Evolutionary conservation across 2,888 invertebrate genomes (phyloP), one percentile per base, ranked within the genome.

Genomic region (Gastracanthus pulcherrimus): DNA sequence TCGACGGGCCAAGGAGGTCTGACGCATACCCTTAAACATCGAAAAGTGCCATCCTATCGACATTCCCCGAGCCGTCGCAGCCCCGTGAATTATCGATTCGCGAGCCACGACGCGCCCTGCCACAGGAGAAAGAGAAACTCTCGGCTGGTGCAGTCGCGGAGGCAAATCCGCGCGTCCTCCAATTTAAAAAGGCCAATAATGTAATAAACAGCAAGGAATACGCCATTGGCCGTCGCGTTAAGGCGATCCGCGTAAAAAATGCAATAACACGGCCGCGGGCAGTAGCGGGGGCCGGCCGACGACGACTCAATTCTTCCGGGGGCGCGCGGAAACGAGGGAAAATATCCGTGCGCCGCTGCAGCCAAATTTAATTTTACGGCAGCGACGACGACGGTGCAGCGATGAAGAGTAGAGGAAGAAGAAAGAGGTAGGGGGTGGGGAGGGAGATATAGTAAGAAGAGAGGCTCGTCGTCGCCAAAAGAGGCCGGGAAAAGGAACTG

Each of bases 311-410:
- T 64, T 71, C 72, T 78, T 72, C 45, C 64, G 64, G 55, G 26
- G 23, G 51, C 13, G 26, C 23, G 69, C 11, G n/a, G 13, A 58
- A 11, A 48, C 45, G 38, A 41, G 13, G n/a, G 66, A 51, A 66
- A 71, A 74, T 45, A 69, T 58, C 60, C 58, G 13, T 51, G 51
- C 67, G 16, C 41, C 51, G 41, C 36, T 34, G 9, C 62, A 60
- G 70, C 69, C 76, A 72, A 71, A 81, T 81, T 81, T 76, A 81
- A 81, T 76, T 76, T 76, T 76, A 76, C 41, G 69, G 34, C 45
- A 66, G 9, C 48, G 26, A 13, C 9, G 71, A 13, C 23, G 45
- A 34, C 3, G 9, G 23, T 7, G 29, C 7, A 5, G 38, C 58
- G 23, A 48, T 31, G 29, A 16, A 58, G 58, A 16, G 34, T 3